Conservation (phyloP, 2,888 invertebrate genomes). For the Magallana nippona region DNA sequence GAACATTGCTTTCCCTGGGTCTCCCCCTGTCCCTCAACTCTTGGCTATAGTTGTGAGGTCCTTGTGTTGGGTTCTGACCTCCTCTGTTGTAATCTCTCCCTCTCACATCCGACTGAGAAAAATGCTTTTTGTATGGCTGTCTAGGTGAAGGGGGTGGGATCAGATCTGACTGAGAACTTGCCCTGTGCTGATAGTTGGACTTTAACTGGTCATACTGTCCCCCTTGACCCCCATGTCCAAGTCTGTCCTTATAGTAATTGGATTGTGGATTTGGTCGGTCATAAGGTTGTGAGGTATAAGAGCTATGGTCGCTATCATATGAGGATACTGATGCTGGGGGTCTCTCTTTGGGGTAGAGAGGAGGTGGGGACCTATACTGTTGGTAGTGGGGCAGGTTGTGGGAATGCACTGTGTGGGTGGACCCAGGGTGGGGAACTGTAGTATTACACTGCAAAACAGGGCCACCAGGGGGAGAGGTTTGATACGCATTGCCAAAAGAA, state of each 20-base stretch:
- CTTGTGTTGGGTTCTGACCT: background rate
- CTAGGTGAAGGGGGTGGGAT: constrained; percentile 35
- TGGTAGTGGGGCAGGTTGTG: constrained; percentile 49
- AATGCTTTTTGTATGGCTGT: constrained; percentile 29
- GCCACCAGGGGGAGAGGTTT: constrained; percentile 39
- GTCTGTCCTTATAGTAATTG: constrained; percentile 31
- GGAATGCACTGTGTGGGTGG: constrained; percentile 51
- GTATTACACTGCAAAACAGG: constrained; percentile 41
- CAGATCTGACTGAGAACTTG: constrained; percentile 22
- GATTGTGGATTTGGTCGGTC: background rate
- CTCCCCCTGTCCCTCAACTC: background rate
- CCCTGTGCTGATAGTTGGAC: background rate
- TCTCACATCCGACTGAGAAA: constrained; percentile 30
- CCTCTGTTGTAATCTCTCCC: constrained; percentile 3
- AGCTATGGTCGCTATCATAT: constrained; percentile 1
- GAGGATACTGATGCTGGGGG: constrained; percentile 3
- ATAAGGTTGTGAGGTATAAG: background rate
- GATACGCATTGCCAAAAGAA: constrained; percentile 22
- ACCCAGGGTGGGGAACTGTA: constrained; percentile 48
- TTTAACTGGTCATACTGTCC: constrained; percentile 5
- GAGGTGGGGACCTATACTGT: constrained; percentile 52
- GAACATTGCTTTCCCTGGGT: background rate
- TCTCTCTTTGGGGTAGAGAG: constrained; percentile 43
- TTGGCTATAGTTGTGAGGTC: background rate
- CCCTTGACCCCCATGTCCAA: background rate